These are phyloP conservation scores for Solenodon paradoxus DNA, from an alignment of 2,113 vertebrate genomes.

Conservation along the genomic window DNA sequence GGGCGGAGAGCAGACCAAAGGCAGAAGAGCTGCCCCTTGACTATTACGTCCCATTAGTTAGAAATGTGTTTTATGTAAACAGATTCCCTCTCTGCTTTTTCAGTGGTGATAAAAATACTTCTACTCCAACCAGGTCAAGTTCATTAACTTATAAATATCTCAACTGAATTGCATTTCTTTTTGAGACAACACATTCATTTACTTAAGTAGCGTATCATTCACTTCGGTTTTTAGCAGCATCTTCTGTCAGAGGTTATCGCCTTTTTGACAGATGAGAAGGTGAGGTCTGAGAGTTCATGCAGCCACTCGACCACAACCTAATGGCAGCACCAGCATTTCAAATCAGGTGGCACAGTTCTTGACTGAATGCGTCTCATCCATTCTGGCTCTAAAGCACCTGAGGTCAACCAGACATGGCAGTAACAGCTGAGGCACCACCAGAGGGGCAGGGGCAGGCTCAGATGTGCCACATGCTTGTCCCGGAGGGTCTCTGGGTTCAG, in stretches of 20 bases:
- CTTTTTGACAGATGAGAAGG: background rate
- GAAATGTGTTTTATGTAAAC: background rate
- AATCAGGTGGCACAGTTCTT: background rate
- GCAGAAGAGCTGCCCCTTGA: background rate
- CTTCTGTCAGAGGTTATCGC: background rate
- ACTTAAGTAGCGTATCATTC: background rate
- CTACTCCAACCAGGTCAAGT: background rate
- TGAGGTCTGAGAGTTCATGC: background rate
- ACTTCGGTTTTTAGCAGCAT: background rate
- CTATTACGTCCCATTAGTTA: background rate
- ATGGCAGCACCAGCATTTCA: background rate
- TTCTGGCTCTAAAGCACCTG: background rate
- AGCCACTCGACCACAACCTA: background rate
- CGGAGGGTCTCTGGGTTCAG: background rate
- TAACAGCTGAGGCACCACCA: background rate
- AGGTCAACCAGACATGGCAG: background rate
- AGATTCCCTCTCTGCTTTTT: background rate
- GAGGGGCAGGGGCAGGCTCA: background rate
- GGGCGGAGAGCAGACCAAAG: background rate
- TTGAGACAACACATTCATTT: background rate
- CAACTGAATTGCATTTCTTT: background rate
- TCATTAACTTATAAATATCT: background rate
- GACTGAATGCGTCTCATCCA: background rate
- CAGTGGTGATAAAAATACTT: background rate
- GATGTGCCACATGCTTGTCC: no score